These are phyloP conservation scores for Orthosia incerta DNA, from an alignment of 2,888 invertebrate genomes.

Conservation along the genomic window DNA sequence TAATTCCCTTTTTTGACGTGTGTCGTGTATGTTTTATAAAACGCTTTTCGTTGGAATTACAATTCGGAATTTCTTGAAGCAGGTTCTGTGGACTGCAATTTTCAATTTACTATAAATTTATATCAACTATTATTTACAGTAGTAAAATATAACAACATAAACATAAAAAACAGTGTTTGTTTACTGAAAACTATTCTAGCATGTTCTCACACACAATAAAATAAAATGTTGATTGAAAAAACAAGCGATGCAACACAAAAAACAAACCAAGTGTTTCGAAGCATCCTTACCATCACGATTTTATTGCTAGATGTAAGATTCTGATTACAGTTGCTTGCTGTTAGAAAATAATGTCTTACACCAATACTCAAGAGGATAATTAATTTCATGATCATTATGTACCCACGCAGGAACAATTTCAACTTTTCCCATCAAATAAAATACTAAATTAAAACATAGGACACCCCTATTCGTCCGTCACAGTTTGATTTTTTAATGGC, in stretches of 20 bases:
- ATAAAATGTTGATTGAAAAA: constrained; percentile 46
- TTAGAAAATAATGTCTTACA: constrained; percentile 41
- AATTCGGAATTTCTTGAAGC: neutral
- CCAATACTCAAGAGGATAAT: constrained; percentile 74
- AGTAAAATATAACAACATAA: neutral
- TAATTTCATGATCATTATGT: constrained; percentile 69
- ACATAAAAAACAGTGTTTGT: neutral
- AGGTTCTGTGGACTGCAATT: neutral
- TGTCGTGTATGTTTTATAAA: neutral
- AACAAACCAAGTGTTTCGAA: constrained; percentile 22
- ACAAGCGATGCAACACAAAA: constrained; percentile 30
- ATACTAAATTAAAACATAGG: constrained; percentile 84
- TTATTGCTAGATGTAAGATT: constrained; percentile 36
- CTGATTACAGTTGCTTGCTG: constrained; percentile 32
- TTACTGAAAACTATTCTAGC: constrained; percentile 24
- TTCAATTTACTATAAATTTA: neutral
- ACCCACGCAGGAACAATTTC: constrained; percentile 69
- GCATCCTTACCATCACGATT: constrained; percentile 33
- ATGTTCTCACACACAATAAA: constrained; percentile 32
- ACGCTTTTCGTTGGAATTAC: neutral
- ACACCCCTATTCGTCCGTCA: constrained; percentile 82
- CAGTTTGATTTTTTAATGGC: constrained; percentile 78
- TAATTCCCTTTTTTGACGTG: neutral
- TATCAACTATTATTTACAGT: neutral
- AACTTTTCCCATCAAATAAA: constrained; percentile 86